Base-by-base conservation (phyloP, 2,888 invertebrate genomes). In the Hypomecis punctinalis region DNA sequence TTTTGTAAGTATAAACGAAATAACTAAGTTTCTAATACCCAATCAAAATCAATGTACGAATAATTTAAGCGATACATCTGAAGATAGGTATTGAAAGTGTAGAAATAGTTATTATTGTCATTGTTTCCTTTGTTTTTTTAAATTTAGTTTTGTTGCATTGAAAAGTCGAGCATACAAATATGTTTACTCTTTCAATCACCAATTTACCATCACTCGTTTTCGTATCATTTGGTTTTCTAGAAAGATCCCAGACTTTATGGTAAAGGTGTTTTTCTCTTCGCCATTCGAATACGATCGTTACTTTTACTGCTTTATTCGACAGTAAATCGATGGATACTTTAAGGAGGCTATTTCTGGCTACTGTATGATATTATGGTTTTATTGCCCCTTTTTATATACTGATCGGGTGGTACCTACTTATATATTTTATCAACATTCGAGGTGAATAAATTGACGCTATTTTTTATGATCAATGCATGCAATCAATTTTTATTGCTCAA, bases 221-320 rank as follows among this genome's bases (percentile, higher is more conserved):
- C 8, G 13, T 45, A 46, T 45, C 33, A 39, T 46, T 6, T n/a
- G 23, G 23, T 40, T 23, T 39, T 40, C 45, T 36, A 43, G 43
- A 54, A 54, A 54, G 45, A 55, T 45, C 13, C 36, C 11, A 23
- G 5, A 52, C 23, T 45, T 55, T 43, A 55, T 55, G 36, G 43
- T 35, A 45, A 45, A 55, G 33, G 37, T 59, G 45, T 37, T 6
- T 11, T 40, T 37, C 37, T 45, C 23, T 43, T 43, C 9, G 33
- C 23, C 45, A 55, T 49, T 33, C n/a, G 40, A 11, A 40, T 11
- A 23, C 5, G 40, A 39, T 46, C 63, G 67, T 63, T 61, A 64
- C 58, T 57, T 63, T 63, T 60, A 48, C 48, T 51, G 53, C 43
- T 66, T 71, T 69, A 71, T 69, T 58, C 49, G 63, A 51, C 64